Base-by-base conservation (phyloP, 2,113 vertebrate species). In the Scartelaos histophorus region DNA sequence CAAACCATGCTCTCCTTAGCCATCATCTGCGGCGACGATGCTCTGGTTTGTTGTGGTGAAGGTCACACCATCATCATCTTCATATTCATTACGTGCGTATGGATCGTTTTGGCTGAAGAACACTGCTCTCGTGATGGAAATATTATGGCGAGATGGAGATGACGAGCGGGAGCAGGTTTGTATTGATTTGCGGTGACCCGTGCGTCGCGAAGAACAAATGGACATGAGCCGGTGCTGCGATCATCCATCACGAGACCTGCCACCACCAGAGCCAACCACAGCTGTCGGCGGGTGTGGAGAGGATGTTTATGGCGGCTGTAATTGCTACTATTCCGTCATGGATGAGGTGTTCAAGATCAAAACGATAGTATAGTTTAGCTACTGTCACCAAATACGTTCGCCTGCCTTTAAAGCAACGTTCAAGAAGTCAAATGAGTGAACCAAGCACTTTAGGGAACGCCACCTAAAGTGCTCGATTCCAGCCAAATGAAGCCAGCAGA, bases 61-160 rank as follows among this genome's bases (percentile, higher is more conserved):
- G 61, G 61, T 64, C 61, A 64, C 34, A 29, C 2, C 29, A 38
- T 62, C 60, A 43, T 10, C 3, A 64, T 38, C 9, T 38, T 38
- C 19, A 38, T 64, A 64, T 35, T 64, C 34, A 64, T 64, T n/a
- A 62, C n/a, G 25, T 25, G 51, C 24, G 17, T 64, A 64, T 71
- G 45, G 46, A 51, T 38, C 38, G 61, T 64, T 38, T 64, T 11
- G 9, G 7, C 17, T 10, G 34, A 64, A 64, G 34, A 43, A 64
- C 61, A 16, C 61, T 35, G 29, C 61, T 64, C 34, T 64, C 34
- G n/a, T 64, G 17, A 64, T 38, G 34, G 17, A 64, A 64, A 43
- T 64, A 64, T 64, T 64, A 38, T 13, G 34, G 17, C 9, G 34
- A 64, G 11, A 64, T 6, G 61, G 34, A n/a, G 61, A 64, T 19